Evolutionary conservation across 2,888 invertebrate genomes (phyloP), one percentile per base, ranked within the genome.

Genomic region (Morinoia aosen): DNA sequence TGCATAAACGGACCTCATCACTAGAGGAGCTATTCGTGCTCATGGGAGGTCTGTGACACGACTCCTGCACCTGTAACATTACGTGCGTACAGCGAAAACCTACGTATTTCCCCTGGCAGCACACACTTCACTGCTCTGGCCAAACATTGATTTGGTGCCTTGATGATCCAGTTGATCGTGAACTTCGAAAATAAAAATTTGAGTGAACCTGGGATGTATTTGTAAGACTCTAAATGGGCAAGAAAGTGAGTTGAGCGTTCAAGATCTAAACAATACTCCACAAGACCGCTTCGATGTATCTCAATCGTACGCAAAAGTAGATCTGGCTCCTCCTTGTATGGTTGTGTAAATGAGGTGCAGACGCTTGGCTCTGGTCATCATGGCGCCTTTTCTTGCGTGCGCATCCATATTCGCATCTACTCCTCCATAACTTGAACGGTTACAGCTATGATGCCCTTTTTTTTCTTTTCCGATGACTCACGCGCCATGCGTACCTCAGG

Each of bases 1-100:
- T 33, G 93, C 93, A 93, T 93, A 57, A 56, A 48, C 57, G 56
- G 48, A n/a, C 93, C 93, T 93, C 93, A 93, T 93, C 93, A 93
- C 90, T 4, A 48, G 48, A 33, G 48, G 90, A 33, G 33, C 76
- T 76, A 76, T 33, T 76, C 90, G 90, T 90, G 48, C 14, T 90
- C 40, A 0, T 48, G 40, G 90, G 90, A 90, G 90, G 90, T 48
- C 90, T 14, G 40, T 90, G 90, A 90, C 90, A 90, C 76, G 33
- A 76, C 76, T 76, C 33, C 19, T 16, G 19, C 8, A 76, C 76
- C 33, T 33, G 76, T 76, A 76, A 33, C 33, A 16, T 25, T 25
- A 76, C 76, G 19, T 76, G 76, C 76, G 76, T 76, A 25, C 25
- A 25, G 76, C 76, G 8, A 25, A 25, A 33, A 76, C 76, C 76